These are phyloP conservation scores for Pachycephala philippinensis DNA, from an alignment of 2,113 vertebrate species.

Conservation along the genomic window DNA sequence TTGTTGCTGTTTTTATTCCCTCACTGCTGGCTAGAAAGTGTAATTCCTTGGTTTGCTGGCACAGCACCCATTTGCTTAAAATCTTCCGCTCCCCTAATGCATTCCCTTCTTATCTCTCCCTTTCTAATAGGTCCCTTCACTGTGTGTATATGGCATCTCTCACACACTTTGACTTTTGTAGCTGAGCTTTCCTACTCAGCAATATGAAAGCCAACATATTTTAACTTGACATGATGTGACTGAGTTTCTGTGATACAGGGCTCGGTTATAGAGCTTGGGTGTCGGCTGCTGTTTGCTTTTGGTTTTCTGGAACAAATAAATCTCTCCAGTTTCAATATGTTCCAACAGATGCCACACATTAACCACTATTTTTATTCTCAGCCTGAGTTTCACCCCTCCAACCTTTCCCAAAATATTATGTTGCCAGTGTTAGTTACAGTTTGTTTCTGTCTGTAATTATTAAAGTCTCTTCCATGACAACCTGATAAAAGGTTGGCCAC, in stretches of 20 bases:
- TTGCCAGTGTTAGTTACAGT: constrained; percentile 58
- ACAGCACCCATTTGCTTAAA: constrained; percentile 7
- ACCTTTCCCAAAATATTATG: constrained; percentile 60
- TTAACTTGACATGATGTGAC: background rate
- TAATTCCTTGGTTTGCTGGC: background rate
- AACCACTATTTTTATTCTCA: constrained; percentile 53
- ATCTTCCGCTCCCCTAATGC: background rate
- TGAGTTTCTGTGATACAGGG: background rate
- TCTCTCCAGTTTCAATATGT: constrained; percentile 37
- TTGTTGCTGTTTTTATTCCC: background rate
- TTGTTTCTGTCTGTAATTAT: constrained; percentile 61
- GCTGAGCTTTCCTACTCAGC: background rate
- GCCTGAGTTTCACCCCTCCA: constrained; percentile 30
- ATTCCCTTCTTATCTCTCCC: background rate
- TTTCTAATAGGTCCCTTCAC: background rate
- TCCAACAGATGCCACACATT: constrained; percentile 48
- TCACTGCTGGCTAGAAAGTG: background rate
- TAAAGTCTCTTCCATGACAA: constrained; percentile 51
- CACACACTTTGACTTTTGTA: background rate
- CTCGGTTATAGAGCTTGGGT: background rate
- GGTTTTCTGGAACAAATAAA: constrained; percentile 53
- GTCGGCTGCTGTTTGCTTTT: constrained; percentile 17
- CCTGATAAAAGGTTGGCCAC: constrained; percentile 52
- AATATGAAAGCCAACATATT: background rate
- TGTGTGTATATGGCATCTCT: background rate